Evolutionary conservation across 1,140 invertebrate genomes (phyloP), one percentile per base, ranked within the genome.

Genomic region (Heliconius himera): DNA sequence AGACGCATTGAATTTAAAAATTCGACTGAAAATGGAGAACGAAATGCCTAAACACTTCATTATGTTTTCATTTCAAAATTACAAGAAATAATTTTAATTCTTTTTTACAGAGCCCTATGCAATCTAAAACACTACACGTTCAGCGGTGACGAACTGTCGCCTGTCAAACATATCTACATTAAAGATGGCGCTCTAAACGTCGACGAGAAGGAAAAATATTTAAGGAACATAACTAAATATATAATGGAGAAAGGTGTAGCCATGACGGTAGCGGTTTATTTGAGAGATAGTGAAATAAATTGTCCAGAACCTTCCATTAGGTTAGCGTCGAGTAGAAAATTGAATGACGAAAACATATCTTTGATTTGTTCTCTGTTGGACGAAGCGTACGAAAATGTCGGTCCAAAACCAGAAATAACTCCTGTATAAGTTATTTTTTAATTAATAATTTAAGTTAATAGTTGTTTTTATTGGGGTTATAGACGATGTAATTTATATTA

Each of bases 81-180:
- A 26, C 8, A 0, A 66, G 1, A 66, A 11, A 22, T 66, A 3
- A 26, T 41, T 6, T 20, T 66, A 74, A 56, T 81, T 78, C 13
- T 13, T 46, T 81, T 73, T 94, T 94, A 56, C 90, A 88, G 91
- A 82, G 83, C 92, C 51, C 89, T 96, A 84, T 76, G 89, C 73
- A 86, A 92, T 75, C 90, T 96, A 71, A 87, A 96, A 82, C 91
- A 96, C 82, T 91, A 96, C 83, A 84, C 89, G 83, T 92, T 98
- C 82, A 76, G 92, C 9, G 97, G 97, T 0, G 94, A 96, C 82
- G 90, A 94, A 9, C 75, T 97, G 3, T 97, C 97, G 1, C 98
- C 98, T 0, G 93, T 99, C 0, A 98, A 98, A 84, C 98, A 98
- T 93, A 87, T 99, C 8, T 96, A 96, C 84, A 90, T 98, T 22